Evolutionary conservation across 2,888 invertebrate species (phyloP), one percentile per base, ranked within the genome.

Genomic region (Cheilosia soror): DNA sequence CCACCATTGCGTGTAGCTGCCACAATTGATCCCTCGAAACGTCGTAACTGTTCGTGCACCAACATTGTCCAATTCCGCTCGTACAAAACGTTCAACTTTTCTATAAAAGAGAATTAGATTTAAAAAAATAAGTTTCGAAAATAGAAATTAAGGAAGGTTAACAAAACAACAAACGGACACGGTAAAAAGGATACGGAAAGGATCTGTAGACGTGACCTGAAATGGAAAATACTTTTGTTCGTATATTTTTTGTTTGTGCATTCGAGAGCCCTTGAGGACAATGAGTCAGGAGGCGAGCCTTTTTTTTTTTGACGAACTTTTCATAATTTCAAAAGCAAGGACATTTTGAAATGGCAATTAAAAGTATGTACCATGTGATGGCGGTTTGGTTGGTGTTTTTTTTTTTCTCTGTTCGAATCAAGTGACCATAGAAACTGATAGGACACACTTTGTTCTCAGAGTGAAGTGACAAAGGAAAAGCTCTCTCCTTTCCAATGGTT

Each of bases 11-110:
- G 94, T 60, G 96, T 96, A 0, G 96, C 96, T 3, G 95, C 95
- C 80, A 96, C 95, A 87, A 97, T 96, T 6, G 95, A 95, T 4
- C 94, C 93, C 92, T 97, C 97, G 91, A 97, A 97, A 89, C 95
- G 94, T 63, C 95, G 94, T 78, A 97, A 93, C 90, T 96, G 96
- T 88, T 95, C 95, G 88, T 96, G 96, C 0, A 97, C 96, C 88
- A 96, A 92, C 65, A 94, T 93, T 0, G 96, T 97, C 97, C 97
- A 97, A 92, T 97, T 97, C 65, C 95, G 94, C 91, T 96, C 96
- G 92, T 97, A 96, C 3, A 97, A 93, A 9, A 97, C 96, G 92
- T 97, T 97, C 65, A 97, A 93, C 84, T 95, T 94, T 90, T 96
- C 95, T 95, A 95, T 72, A 87, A 68, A 77, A 82, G 84, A 60